A percentile compares a stretch with the other conserved stretches of the same genome.
Conservation (phyloP, 2,113 vertebrate species). For the Ammospiza caudacuta region DNA sequence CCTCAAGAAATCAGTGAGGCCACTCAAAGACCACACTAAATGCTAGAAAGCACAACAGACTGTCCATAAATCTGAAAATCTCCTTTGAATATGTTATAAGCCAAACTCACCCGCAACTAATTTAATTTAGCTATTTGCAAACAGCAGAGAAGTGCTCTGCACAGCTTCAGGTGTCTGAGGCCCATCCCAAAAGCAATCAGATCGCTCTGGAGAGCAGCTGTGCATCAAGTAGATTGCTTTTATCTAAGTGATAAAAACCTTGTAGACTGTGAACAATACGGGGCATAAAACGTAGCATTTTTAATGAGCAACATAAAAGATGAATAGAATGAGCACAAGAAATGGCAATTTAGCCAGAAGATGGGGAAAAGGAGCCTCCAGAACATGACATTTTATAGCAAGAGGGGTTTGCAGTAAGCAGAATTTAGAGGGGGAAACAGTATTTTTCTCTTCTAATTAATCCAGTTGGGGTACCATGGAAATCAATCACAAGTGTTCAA, state of each 20-base stretch:
- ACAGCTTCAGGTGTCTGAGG: slow-evolving; percentile 48
- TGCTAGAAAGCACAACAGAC: background rate
- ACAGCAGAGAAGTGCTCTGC: background rate
- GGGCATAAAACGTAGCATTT: slow-evolving; percentile 59
- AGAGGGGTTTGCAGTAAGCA: slow-evolving; percentile 16
- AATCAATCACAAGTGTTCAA: background rate
- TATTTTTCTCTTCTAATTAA: slow-evolving; percentile 38
- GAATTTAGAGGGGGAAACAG: background rate
- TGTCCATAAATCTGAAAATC: background rate
- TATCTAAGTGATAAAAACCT: slow-evolving; percentile 74
- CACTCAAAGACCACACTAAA: background rate
- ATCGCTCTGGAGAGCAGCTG: slow-evolving; percentile 61
- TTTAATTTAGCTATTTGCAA: slow-evolving; percentile 55
- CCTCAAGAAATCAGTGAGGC: background rate
- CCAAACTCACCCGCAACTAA: slow-evolving; percentile 35
- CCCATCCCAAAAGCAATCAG: slow-evolving; percentile 62
- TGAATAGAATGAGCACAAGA: slow-evolving; percentile 35
- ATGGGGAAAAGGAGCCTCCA: background rate
- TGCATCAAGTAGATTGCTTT: slow-evolving; percentile 68
- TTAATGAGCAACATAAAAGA: slow-evolving; percentile 70
- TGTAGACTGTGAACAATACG: slow-evolving; percentile 67
- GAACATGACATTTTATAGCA: slow-evolving; percentile 39
- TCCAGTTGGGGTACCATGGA: background rate
- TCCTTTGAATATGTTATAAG: background rate
- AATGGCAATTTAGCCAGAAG: slow-evolving; percentile 37